phyloP scores from a whole-genome alignment of 2,888 invertebrate species.

The Lasioglossum pauxillum region DNA sequence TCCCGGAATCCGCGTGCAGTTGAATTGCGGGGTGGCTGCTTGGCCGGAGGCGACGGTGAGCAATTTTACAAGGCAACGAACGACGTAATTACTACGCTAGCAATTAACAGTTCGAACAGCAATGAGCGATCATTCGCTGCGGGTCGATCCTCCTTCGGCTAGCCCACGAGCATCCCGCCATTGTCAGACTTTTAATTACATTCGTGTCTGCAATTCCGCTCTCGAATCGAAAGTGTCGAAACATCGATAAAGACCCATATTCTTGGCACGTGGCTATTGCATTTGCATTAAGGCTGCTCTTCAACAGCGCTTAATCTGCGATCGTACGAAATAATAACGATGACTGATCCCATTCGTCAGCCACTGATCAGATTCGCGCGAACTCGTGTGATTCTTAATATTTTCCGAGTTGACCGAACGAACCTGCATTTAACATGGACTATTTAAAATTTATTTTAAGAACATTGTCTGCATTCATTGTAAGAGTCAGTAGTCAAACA shows the following conservation, averaged over 20 bases:
- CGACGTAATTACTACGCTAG: constrained; percentile 31
- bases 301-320: not conserved
- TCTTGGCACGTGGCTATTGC: not conserved
- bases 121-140: constrained; percentile 32
- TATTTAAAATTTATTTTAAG: no score
- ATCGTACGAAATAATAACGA: not conserved
- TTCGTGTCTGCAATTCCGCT: not conserved
- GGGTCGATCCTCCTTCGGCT: not conserved
- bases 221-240: constrained; percentile 6
- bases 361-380: not conserved
- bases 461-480: not conserved
- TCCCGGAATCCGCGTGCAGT: constrained; percentile 88
- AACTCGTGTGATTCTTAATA: not conserved
- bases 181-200: constrained; percentile 52
- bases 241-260: not conserved
- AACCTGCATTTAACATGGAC: not conserved
- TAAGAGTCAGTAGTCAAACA: not conserved
- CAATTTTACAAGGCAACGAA: constrained; percentile 26
- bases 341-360: not conserved
- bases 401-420: not conserved
- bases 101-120: constrained; percentile 57
- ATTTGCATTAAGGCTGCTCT: not conserved
- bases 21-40: constrained; percentile 89
- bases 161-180: not conserved
- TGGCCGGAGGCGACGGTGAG: constrained; percentile 89